These are phyloP conservation scores for Nasonia giraulti DNA, from an alignment of 1,140 invertebrate species.

Conservation along the genomic window DNA sequence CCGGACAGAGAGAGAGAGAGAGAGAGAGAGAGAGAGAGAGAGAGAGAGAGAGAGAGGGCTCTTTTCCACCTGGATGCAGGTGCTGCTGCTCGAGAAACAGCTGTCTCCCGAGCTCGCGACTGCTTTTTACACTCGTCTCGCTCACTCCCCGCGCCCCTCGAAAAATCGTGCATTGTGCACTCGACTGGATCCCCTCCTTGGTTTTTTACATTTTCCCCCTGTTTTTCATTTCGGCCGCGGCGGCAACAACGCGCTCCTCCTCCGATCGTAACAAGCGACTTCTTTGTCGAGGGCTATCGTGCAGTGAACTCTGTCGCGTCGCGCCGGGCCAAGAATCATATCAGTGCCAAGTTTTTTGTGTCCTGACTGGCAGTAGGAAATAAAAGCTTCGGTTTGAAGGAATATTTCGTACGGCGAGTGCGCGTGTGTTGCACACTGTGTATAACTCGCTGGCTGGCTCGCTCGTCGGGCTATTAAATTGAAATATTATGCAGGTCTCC, in stretches of 20 bases:
- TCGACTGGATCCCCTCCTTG: neutral
- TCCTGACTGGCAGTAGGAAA: neutral
- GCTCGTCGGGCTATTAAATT: constrained; percentile 5
- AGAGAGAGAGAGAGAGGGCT: no score
- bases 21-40: no score
- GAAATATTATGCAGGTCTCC: constrained; percentile 17
- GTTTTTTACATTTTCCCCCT: neutral
- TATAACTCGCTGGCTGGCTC: no score
- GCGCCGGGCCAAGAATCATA: constrained; percentile 7
- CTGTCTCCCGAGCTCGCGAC: constrained; percentile 21
- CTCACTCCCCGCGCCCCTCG: no score
- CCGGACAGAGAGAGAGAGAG: neutral
- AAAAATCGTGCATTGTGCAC: constrained; percentile 17
- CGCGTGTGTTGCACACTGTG: no score
- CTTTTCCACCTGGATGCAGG: constrained; percentile 46
- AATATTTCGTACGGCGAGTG: neutral
- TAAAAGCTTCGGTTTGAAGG: constrained; percentile 2
- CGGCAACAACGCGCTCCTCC: neutral
- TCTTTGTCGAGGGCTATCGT: constrained; percentile 27
- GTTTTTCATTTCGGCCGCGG: neutral
- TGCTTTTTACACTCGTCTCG: neutral
- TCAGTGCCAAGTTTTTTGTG: constrained; percentile 28
- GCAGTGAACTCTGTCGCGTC: constrained; percentile 1
- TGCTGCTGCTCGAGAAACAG: constrained; percentile 29
- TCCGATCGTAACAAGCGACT: constrained; percentile 7